These are phyloP conservation scores for Luperina nickerlii DNA, from an alignment of 2,888 invertebrate genomes.

Conservation along the genomic window DNA sequence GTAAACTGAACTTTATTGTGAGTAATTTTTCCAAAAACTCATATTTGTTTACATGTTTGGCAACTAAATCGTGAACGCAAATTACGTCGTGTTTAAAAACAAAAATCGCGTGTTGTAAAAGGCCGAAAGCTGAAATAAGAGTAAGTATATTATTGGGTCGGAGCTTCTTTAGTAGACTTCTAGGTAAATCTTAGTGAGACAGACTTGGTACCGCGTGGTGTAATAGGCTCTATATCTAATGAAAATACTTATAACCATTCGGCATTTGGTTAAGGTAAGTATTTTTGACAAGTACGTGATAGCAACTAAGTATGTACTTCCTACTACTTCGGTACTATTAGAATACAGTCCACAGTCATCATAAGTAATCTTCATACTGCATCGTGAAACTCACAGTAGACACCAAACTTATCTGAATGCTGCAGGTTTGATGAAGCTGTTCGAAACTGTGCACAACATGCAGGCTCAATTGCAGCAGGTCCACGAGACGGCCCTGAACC, in stretches of 20 bases:
- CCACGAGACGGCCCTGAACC: conserved; percentile 83
- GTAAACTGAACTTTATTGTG: no score
- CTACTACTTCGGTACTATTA: not conserved
- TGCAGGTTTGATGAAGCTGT: conserved; percentile 82
- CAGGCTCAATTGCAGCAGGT: conserved; percentile 81
- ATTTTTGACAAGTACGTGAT: not conserved
- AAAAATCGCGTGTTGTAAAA: no score
- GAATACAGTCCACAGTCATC: not conserved
- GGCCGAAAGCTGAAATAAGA: no score
- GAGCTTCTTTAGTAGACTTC: not conserved
- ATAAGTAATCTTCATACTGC: not conserved
- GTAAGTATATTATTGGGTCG: not conserved
- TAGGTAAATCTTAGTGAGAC: no score
- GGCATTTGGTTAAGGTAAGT: not conserved
- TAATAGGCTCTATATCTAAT: no score
- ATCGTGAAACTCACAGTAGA: not conserved
- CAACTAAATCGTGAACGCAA: no score
- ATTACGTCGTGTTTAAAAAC: no score
- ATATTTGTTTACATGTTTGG: no score
- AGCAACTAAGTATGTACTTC: not conserved
- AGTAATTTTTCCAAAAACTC: no score
- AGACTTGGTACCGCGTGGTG: no score
- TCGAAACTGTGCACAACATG: conserved; percentile 85
- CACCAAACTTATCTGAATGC: not conserved
- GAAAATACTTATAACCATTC: not conserved